A percentile compares a stretch with the other conserved stretches of the same genome.
Conservation (phyloP, 2,113 vertebrate species). For the Anseranas semipalmata region DNA sequence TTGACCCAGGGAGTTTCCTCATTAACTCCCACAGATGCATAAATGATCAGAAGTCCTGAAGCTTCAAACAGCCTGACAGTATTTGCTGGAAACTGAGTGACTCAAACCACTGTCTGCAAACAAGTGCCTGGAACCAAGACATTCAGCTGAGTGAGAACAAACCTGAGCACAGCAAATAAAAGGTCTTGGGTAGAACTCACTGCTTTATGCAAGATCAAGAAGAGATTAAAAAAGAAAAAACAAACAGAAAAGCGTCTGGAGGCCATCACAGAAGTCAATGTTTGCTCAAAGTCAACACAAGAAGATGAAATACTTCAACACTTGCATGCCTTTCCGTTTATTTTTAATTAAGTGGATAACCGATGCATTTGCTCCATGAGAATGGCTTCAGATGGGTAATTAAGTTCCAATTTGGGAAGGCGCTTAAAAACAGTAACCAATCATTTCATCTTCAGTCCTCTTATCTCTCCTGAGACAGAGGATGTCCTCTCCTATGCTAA, state of each 20-base stretch:
- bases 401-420: slow-evolving; percentile 41
- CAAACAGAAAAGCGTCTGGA: not conserved
- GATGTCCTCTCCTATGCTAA: not conserved
- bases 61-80: not conserved
- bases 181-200: not conserved
- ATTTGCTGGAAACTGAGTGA: not conserved
- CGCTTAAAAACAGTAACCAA: slow-evolving; percentile 63
- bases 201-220: not conserved
- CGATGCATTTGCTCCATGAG: not conserved
- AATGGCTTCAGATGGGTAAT: slow-evolving; percentile 18
- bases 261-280: not conserved
- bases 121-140: not conserved
- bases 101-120: not conserved
- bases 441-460: not conserved
- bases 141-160: not conserved
- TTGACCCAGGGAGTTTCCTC: rapidly evolving
- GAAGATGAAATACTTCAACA: not conserved
- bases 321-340: slow-evolving; percentile 9
- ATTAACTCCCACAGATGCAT: not conserved
- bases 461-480: slow-evolving; percentile 13
- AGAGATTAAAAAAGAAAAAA: not conserved
- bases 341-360: slow-evolving; percentile 57
- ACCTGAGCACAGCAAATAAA: not conserved
- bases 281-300: not conserved
- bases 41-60: not conserved